Percentiles rank a stretch among this genome's conserved stretches.
Evolutionary conservation across 2,888 invertebrate genomes (phyloP).

Genomic region (Plagiodera versicolora): DNA sequence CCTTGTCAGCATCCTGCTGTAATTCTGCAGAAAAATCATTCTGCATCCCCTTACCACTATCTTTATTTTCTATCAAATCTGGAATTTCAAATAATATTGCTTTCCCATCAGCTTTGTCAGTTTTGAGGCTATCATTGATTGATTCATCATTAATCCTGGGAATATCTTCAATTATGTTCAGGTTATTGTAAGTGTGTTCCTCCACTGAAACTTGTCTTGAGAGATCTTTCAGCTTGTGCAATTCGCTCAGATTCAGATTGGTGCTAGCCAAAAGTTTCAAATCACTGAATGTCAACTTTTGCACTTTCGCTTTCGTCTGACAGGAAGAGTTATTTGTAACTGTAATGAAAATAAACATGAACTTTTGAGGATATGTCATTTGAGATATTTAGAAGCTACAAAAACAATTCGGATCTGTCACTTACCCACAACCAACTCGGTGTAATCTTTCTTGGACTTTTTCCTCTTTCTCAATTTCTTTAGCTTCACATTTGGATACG

Average conservation of each 20-base stretch:
- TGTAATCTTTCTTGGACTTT: slow-evolving; percentile 55
- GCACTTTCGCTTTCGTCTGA: slow-evolving; percentile 69
- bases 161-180: slow-evolving; percentile 37
- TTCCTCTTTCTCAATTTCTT: slow-evolving; percentile 38
- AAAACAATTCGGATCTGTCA: slow-evolving; percentile 15
- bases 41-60: not conserved
- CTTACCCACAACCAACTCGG: slow-evolving; percentile 70
- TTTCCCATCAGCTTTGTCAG: slow-evolving; percentile 18
- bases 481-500: slow-evolving; percentile 39
- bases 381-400: slow-evolving; percentile 6
- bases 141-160: slow-evolving; percentile 15
- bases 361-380: not conserved
- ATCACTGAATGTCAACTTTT: slow-evolving; percentile 67
- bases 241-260: slow-evolving; percentile 60
- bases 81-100: slow-evolving; percentile 17
- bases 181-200: slow-evolving; percentile 50
- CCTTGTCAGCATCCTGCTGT: not conserved
- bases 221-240: slow-evolving; percentile 59
- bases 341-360: slow-evolving; percentile 43
- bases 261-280: slow-evolving; percentile 64
- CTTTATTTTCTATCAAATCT: not conserved
- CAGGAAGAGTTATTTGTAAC: slow-evolving; percentile 66
- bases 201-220: slow-evolving; percentile 33
- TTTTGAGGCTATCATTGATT: slow-evolving; percentile 21
- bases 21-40: not conserved